These are phyloP conservation scores for Periphyllus acericola DNA, from an alignment of 2,888 invertebrate genomes.

Conservation along the genomic window DNA sequence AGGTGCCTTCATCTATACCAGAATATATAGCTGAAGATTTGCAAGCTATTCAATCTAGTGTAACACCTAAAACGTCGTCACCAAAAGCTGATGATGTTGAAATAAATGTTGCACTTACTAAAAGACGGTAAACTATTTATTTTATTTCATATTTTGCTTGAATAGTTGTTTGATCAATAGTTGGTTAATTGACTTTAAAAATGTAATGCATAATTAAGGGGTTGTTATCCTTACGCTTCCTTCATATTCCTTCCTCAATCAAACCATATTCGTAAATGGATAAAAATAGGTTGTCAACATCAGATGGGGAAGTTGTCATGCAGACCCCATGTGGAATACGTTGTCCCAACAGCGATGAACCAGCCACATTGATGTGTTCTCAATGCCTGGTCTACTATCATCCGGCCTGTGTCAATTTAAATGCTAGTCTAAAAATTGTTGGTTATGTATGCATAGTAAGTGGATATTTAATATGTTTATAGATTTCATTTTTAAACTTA, in stretches of 20 bases:
- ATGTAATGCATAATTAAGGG: conserved; percentile 49
- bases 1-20: conserved; percentile 28
- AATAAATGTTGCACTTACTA: no score
- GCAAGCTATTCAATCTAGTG: conserved; percentile 35
- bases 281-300: conserved; percentile 59
- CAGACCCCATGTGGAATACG: conserved; percentile 56
- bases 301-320: conserved; percentile 57
- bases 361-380: conserved; percentile 56
- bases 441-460: conserved; percentile 57
- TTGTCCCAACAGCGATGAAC: conserved; percentile 49
- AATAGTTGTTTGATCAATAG: conserved; percentile 47
- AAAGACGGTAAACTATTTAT: conserved; percentile 40
- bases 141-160: conserved; percentile 27
- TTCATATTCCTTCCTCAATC: conserved; percentile 57
- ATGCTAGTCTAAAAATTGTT: conserved; percentile 55
- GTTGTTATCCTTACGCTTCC: conserved; percentile 59
- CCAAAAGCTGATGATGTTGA: conserved; percentile 7
- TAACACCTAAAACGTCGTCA: background rate
- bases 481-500: background rate
- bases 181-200: conserved; percentile 40
- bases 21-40: conserved; percentile 50
- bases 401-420: conserved; percentile 59
- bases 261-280: conserved; percentile 61
- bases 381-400: conserved; percentile 59
- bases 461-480: background rate